These are phyloP conservation scores for Drosophila leontia DNA, from an alignment of 1,140 invertebrate genomes.

Conservation along the genomic window DNA sequence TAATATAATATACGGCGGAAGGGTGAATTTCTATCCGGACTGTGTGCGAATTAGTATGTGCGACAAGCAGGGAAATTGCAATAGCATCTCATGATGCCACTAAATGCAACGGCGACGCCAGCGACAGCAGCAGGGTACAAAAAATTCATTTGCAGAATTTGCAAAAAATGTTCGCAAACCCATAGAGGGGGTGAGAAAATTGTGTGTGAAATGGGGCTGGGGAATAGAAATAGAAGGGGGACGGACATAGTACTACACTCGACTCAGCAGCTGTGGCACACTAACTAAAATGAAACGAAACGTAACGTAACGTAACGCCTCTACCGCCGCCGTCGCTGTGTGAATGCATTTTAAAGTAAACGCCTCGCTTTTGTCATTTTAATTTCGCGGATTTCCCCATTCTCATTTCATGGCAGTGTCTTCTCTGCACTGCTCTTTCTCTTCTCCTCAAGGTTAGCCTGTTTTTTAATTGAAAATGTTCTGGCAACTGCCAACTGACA, in stretches of 20 bases:
- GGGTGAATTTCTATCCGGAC: conserved; percentile 47
- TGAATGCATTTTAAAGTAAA: conserved; percentile 82
- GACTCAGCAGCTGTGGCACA: conserved; percentile 60
- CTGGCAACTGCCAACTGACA: conserved; percentile 51
- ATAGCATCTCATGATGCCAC: conserved; percentile 84
- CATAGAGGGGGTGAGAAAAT: conserved; percentile 6
- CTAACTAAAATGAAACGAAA: conserved; percentile 81
- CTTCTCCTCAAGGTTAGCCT: conserved; percentile 64
- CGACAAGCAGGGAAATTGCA: conserved; percentile 83
- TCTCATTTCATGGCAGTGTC: conserved; percentile 57
- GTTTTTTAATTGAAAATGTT: conserved; percentile 82
- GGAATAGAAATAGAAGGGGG: conserved; percentile 17
- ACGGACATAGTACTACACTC: conserved; percentile 7
- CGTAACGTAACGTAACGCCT: conserved; percentile 51
- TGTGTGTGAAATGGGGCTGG: background rate
- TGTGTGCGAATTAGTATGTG: conserved; percentile 80
- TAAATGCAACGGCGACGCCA: conserved; percentile 68
- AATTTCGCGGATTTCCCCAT: conserved; percentile 79
- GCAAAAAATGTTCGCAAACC: conserved; percentile 65
- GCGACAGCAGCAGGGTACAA: conserved; percentile 48
- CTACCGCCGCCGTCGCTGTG: conserved; percentile 8
- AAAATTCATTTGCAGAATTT: conserved; percentile 82
- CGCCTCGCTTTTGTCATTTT: conserved; percentile 80
- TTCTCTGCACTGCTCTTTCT: conserved; percentile 1
- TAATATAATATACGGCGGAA: conserved; percentile 7